Conservation (phyloP, 2,888 invertebrate species). For the Omphaloscelis lunosa region DNA sequence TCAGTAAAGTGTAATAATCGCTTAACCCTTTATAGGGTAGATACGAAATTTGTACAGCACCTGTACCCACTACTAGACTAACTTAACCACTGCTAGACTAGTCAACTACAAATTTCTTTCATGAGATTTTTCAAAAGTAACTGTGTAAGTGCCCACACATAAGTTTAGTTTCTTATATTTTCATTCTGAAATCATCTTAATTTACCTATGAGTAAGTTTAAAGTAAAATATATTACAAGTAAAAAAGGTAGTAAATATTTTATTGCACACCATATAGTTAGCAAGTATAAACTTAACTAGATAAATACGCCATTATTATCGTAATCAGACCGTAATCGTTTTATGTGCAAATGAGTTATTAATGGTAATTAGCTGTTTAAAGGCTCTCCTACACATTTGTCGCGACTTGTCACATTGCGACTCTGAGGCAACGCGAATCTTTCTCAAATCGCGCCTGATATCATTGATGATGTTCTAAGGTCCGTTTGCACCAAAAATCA, state of each 20-base stretch:
- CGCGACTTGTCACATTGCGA: too few relatives aligned
- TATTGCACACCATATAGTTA: conserved; percentile 4
- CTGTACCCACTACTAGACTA: too few relatives aligned
- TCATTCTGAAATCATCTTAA: not conserved
- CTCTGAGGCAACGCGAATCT: not conserved
- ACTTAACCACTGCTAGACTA: too few relatives aligned
- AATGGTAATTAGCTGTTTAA: not conserved
- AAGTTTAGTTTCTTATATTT: not conserved
- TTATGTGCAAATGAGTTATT: conserved; percentile 2
- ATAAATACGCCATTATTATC: conserved; percentile 6
- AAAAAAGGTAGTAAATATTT: conserved; percentile 12
- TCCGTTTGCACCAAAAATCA: too few relatives aligned
- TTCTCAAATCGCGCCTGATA: not conserved
- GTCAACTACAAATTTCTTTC: too few relatives aligned
- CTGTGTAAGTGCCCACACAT: too few relatives aligned
- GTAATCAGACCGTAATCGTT: conserved; percentile 7
- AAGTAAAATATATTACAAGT: not conserved
- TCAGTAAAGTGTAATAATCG: too few relatives aligned
- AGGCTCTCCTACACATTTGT: not conserved
- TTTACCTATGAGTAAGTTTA: not conserved
- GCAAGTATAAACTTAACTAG: conserved; percentile 11
- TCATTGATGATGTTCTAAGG: not conserved
- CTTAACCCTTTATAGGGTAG: too few relatives aligned
- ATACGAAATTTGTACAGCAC: too few relatives aligned
- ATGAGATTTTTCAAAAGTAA: not conserved